Conservation (phyloP, 1,140 invertebrate species). For the Panagrolaimus sp. region DNA sequence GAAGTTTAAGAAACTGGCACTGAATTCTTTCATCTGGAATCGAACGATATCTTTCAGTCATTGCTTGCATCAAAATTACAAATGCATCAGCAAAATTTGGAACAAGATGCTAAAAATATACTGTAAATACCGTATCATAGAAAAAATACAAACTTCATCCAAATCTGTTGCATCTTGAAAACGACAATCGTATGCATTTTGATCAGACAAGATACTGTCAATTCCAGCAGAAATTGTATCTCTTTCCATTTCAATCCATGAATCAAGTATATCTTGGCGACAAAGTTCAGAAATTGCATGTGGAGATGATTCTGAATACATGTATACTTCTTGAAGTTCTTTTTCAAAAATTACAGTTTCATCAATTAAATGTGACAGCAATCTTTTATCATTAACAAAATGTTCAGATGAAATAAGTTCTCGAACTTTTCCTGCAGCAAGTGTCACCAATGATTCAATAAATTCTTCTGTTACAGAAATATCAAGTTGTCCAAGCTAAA, state of each 20-base stretch:
- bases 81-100: slow-evolving; percentile 48
- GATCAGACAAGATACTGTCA: slow-evolving; percentile 35
- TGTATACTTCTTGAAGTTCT: slow-evolving; percentile 25
- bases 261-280: slow-evolving; percentile 34
- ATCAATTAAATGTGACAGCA: slow-evolving; percentile 42
- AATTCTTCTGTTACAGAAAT: slow-evolving; percentile 26
- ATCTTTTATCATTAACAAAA: slow-evolving; percentile 30
- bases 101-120: slow-evolving; percentile 29
- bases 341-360: slow-evolving; percentile 41
- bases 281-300: slow-evolving; percentile 38
- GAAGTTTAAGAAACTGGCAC: slow-evolving; percentile 38
- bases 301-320: neutral
- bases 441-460: slow-evolving; percentile 28
- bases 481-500: neutral
- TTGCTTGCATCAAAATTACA: slow-evolving; percentile 44
- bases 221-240: slow-evolving; percentile 41
- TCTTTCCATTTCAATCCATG: slow-evolving; percentile 42
- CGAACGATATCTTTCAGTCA: slow-evolving; percentile 39
- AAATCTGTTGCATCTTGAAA: slow-evolving; percentile 36
- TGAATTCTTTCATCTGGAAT: slow-evolving; percentile 36
- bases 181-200: slow-evolving; percentile 29
- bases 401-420: slow-evolving; percentile 17
- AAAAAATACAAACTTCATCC: slow-evolving; percentile 21
- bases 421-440: slow-evolving; percentile 28
- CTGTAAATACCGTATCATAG: neutral